Conservation (phyloP, 2,797 vertebrate species). For the Ciconia nigra region DNA sequence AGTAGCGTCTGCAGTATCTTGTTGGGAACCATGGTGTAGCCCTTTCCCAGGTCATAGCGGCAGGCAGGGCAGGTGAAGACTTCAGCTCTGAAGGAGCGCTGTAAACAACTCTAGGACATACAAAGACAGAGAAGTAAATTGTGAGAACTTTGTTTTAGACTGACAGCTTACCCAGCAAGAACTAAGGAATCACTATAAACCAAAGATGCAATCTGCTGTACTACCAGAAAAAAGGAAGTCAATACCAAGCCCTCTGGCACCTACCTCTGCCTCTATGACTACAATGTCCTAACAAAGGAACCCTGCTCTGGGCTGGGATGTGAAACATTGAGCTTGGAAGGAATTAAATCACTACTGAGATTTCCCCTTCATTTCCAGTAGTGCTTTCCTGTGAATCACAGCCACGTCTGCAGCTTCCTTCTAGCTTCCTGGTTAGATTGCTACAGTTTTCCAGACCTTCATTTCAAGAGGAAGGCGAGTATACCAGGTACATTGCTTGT, state of each 20-base stretch:
- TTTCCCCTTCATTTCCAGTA: neutral
- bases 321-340: neutral
- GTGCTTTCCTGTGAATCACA: neutral
- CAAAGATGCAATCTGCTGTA: neutral
- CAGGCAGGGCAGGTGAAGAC: slow-evolving; percentile 97
- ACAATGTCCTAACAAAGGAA: neutral
- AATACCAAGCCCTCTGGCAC: neutral
- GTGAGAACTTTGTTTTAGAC: neutral
- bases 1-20: slow-evolving; percentile 92
- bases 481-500: neutral
- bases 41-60: slow-evolving; percentile 93
- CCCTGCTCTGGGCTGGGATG: neutral
- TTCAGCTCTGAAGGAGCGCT: slow-evolving; percentile 94
- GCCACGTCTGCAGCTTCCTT: neutral
- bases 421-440: neutral
- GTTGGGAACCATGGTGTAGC: slow-evolving; percentile 93
- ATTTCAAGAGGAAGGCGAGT: neutral
- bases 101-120: slow-evolving; percentile 87
- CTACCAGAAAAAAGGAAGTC: neutral
- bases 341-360: neutral
- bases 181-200: neutral
- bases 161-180: neutral
- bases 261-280: neutral
- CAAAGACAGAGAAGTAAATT: neutral
- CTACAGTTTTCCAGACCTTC: neutral